phyloP scores from a whole-genome alignment of 2,888 invertebrate species.

The Hemicrepidius hirtus region DNA sequence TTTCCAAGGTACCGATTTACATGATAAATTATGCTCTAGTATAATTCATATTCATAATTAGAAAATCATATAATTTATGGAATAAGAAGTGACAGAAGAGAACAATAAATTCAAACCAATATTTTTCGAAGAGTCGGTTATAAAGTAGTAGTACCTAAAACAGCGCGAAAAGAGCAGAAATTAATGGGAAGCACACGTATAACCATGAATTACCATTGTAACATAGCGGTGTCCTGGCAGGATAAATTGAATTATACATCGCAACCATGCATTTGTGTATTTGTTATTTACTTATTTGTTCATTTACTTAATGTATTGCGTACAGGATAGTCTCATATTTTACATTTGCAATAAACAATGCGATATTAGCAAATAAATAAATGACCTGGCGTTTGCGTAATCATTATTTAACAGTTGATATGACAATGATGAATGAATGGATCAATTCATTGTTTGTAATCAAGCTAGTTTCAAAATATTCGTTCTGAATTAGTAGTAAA shows the following conservation, averaged over 20 bases:
- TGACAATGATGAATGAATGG: constrained; percentile 40
- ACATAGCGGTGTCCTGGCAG: constrained; percentile 12
- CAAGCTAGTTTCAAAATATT: constrained; percentile 33
- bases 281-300: constrained; percentile 15
- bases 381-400: constrained; percentile 27
- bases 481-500: constrained; percentile 31
- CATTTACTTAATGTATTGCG: constrained; percentile 28
- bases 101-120: too few species aligned
- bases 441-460: constrained; percentile 35
- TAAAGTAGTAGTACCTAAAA: constrained; percentile 5
- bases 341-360: constrained; percentile 34
- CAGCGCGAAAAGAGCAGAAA: constrained; percentile 7
- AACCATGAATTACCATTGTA: constrained; percentile 14
- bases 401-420: constrained; percentile 36
- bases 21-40: too few species aligned
- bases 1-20: too few species aligned
- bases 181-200: constrained; percentile 11
- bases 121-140: background rate
- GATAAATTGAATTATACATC: constrained; percentile 26
- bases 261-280: constrained; percentile 19
- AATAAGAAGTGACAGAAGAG: too few species aligned
- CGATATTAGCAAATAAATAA: constrained; percentile 37
- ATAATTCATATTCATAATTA: too few species aligned
- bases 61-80: too few species aligned
- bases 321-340: constrained; percentile 28